phyloP scores from a whole-genome alignment of 92 coral and sea anemone species.

The Chrysogorgia sp. region DNA sequence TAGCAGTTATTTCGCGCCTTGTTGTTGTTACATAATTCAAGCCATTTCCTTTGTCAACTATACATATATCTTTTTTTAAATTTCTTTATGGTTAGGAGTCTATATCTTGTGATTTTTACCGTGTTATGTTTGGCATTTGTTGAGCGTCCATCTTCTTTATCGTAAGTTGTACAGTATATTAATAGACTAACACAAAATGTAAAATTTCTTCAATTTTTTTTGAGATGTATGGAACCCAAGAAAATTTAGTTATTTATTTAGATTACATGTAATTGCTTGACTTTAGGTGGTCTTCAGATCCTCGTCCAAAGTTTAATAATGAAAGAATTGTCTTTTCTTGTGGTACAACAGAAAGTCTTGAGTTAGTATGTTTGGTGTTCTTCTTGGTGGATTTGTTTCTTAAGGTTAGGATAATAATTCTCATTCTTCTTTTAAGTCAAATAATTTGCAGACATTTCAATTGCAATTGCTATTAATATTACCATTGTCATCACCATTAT shows the following conservation, averaged over 20 bases:
- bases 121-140: constrained; percentile 86
- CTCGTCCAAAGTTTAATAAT: constrained; percentile 66
- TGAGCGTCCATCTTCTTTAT: constrained; percentile 91
- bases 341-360: constrained; percentile 84
- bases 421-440: too few species aligned
- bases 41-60: too few species aligned
- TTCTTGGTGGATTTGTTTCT: constrained; percentile 80
- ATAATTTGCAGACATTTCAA: too few species aligned
- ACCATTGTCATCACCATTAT: too few species aligned
- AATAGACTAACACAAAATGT: too few species aligned
- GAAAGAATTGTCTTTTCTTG: constrained; percentile 83
- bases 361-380: constrained; percentile 67
- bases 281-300: constrained; percentile 83
- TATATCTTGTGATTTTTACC: constrained; percentile 65
- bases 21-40: too few species aligned
- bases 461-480: too few species aligned
- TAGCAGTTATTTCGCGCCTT: too few species aligned
- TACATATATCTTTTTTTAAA: background rate
- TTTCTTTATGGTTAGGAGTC: constrained; percentile 61
- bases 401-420: constrained; percentile 85
- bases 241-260: too few species aligned
- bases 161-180: constrained; percentile 65
- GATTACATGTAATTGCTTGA: background rate
- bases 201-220: background rate
- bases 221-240: too few species aligned